Evolutionary conservation across 2,888 invertebrate genomes (phyloP).

Genomic region (Alcis repandata): DNA sequence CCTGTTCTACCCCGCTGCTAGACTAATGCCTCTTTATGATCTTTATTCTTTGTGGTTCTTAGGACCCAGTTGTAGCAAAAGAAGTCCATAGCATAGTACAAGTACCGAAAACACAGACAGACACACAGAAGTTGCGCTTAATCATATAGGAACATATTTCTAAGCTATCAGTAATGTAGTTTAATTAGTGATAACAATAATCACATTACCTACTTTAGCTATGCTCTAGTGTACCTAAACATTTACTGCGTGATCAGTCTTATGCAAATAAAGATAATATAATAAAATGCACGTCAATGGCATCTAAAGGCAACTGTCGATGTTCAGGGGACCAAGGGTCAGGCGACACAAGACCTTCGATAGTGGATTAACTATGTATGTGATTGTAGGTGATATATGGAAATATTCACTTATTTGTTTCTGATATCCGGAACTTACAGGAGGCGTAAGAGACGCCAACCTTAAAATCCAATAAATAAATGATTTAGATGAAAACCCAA

Average conservation of each 20-base stretch:
- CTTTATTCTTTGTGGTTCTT: too few species aligned
- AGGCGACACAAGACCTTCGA: conserved; percentile 16
- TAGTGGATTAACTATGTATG: background rate
- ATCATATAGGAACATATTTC: background rate
- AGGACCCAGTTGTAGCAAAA: too few species aligned
- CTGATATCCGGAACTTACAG: conserved; percentile 5
- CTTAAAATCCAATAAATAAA: too few species aligned
- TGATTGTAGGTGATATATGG: background rate
- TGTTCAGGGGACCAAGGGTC: conserved; percentile 1
- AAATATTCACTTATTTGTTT: background rate
- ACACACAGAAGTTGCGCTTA: background rate
- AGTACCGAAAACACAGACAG: background rate
- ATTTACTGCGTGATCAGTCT: conserved; percentile 12
- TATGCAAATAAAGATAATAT: conserved; percentile 14
- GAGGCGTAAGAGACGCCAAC: background rate
- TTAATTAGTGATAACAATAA: conserved; percentile 2
- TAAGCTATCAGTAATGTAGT: conserved; percentile 6
- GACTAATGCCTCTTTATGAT: too few species aligned
- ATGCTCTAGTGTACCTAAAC: background rate
- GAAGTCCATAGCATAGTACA: too few species aligned
- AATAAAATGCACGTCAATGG: conserved; percentile 10
- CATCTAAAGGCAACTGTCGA: conserved; percentile 2
- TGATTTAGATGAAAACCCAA: too few species aligned
- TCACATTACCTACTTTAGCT: conserved; percentile 3
- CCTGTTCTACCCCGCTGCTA: too few species aligned